Conservation (phyloP, 2,888 invertebrate species). For the Drosophila bunnanda region DNA sequence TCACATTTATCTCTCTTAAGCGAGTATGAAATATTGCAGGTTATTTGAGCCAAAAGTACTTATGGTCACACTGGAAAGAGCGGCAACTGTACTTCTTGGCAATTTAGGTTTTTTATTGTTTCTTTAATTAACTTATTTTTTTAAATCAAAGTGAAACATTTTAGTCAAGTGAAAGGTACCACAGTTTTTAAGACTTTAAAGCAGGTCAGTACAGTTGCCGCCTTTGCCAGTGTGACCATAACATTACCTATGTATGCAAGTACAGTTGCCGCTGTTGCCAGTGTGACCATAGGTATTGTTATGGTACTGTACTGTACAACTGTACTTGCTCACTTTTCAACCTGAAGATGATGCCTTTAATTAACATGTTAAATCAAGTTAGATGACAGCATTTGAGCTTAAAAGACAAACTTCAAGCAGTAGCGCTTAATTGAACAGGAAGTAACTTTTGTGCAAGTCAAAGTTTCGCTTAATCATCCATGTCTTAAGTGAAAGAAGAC, state of each 20-base stretch:
- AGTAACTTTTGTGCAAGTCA: conserved; percentile 26
- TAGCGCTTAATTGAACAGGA: conserved; percentile 5
- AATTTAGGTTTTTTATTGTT: not conserved
- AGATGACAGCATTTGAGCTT: not conserved
- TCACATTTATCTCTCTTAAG: conserved; percentile 8
- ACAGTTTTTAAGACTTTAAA: too few species aligned
- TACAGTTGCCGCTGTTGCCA: too few species aligned
- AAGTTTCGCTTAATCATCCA: conserved; percentile 19
- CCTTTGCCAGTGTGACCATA: too few species aligned
- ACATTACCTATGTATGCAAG: too few species aligned
- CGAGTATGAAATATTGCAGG: not conserved
- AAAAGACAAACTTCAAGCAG: not conserved
- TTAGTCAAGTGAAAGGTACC: too few species aligned
- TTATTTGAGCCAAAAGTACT: not conserved
- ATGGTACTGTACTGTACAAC: too few species aligned
- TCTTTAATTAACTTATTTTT: too few species aligned
- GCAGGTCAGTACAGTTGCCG: too few species aligned
- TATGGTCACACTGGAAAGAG: not conserved
- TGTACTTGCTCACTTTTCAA: not conserved
- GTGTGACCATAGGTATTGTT: too few species aligned
- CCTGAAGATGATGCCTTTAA: not conserved
- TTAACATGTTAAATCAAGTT: not conserved
- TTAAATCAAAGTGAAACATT: too few species aligned
- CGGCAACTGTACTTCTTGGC: not conserved
- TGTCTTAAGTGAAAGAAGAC: conserved; percentile 7